Conservation (phyloP, 2,888 invertebrate genomes). For the Callosobruchus maculatus region DNA sequence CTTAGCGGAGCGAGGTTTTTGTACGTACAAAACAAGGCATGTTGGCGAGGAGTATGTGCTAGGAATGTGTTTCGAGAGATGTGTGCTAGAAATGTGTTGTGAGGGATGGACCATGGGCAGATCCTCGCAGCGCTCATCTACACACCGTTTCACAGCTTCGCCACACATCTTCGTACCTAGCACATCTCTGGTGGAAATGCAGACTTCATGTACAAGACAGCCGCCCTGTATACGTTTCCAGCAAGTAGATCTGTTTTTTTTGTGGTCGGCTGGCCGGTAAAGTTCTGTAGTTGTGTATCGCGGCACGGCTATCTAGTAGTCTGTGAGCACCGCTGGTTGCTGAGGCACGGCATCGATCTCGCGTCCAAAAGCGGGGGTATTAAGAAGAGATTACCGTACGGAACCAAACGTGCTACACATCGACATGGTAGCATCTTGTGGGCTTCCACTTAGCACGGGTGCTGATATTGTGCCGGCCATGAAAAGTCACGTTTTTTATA, state of each 20-base stretch:
- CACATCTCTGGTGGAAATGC: too few species aligned
- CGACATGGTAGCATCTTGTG: not conserved
- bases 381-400: not conserved
- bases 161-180: too few species aligned
- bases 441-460: not conserved
- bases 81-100: too few species aligned
- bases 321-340: not conserved
- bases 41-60: too few species aligned
- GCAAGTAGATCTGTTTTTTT: not conserved
- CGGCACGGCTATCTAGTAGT: not conserved
- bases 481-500: too few species aligned
- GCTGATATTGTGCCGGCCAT: not conserved
- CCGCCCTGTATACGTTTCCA: not conserved
- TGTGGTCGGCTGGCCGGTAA: not conserved
- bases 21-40: too few species aligned
- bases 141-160: too few species aligned
- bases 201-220: not conserved
- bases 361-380: not conserved
- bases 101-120: too few species aligned
- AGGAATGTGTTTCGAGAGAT: too few species aligned
- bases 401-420: not conserved
- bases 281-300: not conserved
- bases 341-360: not conserved
- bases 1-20: too few species aligned
- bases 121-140: too few species aligned